Evolutionary conservation across 1,140 invertebrate genomes (phyloP).

Genomic region (Cheumatopsyche charites): DNA sequence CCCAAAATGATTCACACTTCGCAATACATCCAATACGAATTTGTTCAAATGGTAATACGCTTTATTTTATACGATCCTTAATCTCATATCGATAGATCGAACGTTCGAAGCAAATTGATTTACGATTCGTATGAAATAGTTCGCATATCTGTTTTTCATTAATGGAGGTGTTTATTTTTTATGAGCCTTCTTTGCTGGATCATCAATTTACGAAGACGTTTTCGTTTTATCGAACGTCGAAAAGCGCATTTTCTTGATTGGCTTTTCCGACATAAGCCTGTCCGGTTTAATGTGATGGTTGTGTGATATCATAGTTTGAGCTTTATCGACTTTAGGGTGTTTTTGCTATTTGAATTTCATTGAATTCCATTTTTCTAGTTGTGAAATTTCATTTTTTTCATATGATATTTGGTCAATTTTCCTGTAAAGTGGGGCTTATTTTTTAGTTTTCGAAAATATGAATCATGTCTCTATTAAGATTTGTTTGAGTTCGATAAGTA

Average conservation of each 20-base stretch:
- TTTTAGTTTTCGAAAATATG: too few relatives aligned
- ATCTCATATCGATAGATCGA: not conserved
- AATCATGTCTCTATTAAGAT: too few relatives aligned
- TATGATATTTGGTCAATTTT: too few relatives aligned
- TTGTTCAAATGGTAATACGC: not conserved
- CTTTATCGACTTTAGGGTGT: too few relatives aligned
- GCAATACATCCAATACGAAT: not conserved
- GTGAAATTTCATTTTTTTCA: too few relatives aligned
- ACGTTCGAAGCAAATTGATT: not conserved
- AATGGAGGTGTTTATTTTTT: not conserved
- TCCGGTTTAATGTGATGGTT: too few relatives aligned
- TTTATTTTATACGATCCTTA: not conserved
- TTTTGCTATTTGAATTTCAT: too few relatives aligned
- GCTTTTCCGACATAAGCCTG: constrained; percentile 3
- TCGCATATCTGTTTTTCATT: not conserved
- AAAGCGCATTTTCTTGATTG: constrained; percentile 25
- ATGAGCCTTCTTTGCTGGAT: too few relatives aligned
- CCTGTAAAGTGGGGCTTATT: too few relatives aligned
- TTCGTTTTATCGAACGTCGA: not conserved
- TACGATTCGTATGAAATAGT: not conserved
- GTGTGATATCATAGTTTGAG: too few relatives aligned
- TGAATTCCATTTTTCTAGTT: too few relatives aligned
- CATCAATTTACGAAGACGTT: not conserved
- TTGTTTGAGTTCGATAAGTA: too few relatives aligned
- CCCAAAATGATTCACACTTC: constrained; percentile 4